A percentile compares a stretch with the other conserved stretches of the same genome.
Evolutionary conservation across 2,888 invertebrate genomes (phyloP).

Genomic region (Aspidiotus destructor): DNA sequence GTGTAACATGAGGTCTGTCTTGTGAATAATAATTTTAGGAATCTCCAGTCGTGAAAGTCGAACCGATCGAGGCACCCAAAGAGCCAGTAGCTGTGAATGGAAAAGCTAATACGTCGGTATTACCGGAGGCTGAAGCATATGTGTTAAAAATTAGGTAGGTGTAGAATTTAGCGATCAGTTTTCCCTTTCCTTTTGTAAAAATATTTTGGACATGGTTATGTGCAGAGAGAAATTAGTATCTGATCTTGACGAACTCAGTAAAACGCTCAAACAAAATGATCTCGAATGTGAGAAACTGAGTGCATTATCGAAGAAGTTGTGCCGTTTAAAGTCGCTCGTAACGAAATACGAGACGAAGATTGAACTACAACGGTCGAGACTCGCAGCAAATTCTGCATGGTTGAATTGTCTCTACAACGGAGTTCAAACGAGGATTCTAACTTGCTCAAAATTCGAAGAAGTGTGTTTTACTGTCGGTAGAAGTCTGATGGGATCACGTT

Average conservation of each 20-base stretch:
- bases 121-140: no score
- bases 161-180: no score
- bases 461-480: not conserved
- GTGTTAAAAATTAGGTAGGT: no score
- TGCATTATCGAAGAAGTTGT: not conserved
- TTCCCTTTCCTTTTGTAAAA: no score
- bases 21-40: no score
- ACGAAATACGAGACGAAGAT: not conserved
- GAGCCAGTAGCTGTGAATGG: no score
- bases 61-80: no score
- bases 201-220: not conserved
- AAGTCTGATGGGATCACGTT: not conserved
- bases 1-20: no score
- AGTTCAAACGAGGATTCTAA: not conserved
- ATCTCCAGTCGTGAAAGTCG: no score
- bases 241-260: not conserved
- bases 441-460: not conserved
- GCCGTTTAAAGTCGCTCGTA: not conserved
- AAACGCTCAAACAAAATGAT: not conserved
- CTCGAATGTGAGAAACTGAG: not conserved
- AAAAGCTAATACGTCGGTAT: no score
- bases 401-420: not conserved
- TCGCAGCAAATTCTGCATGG: not conserved
- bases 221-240: slow-evolving; percentile 1
- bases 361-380: not conserved